Evolutionary conservation across 2,797 vertebrate genomes (phyloP), one percentile per base, ranked within the genome.

Genomic region (Myotis findleyi): DNA sequence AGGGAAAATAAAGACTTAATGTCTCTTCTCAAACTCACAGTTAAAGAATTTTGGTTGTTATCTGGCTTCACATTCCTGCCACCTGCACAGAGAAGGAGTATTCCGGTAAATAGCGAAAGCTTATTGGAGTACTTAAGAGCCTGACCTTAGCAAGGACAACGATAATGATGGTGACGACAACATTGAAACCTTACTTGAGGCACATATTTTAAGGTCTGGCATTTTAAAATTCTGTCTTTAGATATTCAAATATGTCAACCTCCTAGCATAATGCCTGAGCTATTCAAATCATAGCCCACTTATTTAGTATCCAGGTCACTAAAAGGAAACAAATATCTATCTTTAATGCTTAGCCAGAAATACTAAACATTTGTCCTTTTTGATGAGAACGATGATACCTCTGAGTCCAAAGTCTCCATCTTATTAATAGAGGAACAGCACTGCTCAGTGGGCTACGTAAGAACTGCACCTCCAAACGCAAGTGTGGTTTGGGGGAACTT

Each of bases 381-480:
- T 69, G 30, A 62, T 51, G 62, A 38, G 16, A 68, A 83, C 53
- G 36, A 49, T 21, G 27, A 44, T 0, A 0, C 23, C 1, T 17
- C 21, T 13, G 82, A 41, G 20, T 3, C 3, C 2, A 1, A 16
- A 0, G 47, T 11, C n/a, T 71, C 12, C 4, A 5, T 12, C 27
- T 25, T 14, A 55, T 44, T 53, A 53, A 44, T 23, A 27, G 82
- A 59, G 75, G 36, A 91, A 41, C 41, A 86, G 95, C 75, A n/a
- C 94, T 3, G 0, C 89, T 33, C 14, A 41, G 95, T 18, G 96
- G 92, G 0, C 4, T 2, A 2, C 0, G 0, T 27, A 36, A 83
- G 73, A 97, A 90, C 77, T 92, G 66, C 95, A 71, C 13, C 68
- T 36, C 72, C 33, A 33, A 38, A 1, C 13, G 3, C 53, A 12